Evolutionary conservation across 2,888 invertebrate species (phyloP).

Genomic region (Coleophora deauratella): DNA sequence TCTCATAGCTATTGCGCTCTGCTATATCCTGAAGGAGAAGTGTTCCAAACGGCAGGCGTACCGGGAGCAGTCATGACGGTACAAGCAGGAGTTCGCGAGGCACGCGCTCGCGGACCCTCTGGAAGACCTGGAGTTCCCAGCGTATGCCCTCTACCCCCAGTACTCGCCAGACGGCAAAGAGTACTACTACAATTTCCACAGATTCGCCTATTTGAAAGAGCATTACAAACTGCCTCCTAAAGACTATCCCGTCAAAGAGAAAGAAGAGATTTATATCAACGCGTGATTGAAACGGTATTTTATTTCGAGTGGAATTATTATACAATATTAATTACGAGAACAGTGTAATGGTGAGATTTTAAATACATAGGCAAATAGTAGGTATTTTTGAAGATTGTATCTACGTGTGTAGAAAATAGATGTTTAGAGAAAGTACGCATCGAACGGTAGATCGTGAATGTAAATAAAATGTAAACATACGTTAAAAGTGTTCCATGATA

Average conservation of each 20-base stretch:
- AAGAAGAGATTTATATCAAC: constrained; percentile 58
- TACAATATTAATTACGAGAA: neutral
- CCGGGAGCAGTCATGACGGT: constrained; percentile 80
- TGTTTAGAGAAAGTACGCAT: constrained; percentile 9
- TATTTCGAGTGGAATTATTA: neutral
- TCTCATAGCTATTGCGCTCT: constrained; percentile 86
- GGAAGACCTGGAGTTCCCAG: constrained; percentile 47
- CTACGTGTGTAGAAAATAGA: constrained; percentile 10
- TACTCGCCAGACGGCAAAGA: constrained; percentile 65
- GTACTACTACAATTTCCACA: constrained; percentile 65
- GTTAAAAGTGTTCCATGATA: too few relatives aligned
- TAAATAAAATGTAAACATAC: too few relatives aligned
- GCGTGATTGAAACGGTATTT: constrained; percentile 46
- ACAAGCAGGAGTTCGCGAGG: constrained; percentile 66
- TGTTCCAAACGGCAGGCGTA: constrained; percentile 84
- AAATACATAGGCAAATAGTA: neutral
- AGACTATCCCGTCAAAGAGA: constrained; percentile 47
- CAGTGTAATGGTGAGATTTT: neutral
- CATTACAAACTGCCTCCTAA: constrained; percentile 61
- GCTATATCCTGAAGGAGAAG: constrained; percentile 87
- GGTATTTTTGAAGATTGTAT: neutral
- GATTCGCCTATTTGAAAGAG: constrained; percentile 57
- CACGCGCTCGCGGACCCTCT: constrained; percentile 62
- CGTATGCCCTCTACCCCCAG: constrained; percentile 60
- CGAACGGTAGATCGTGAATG: constrained; percentile 6